Conservation (phyloP, 2,888 invertebrate species). For the Pachliopta kotzebuea region DNA sequence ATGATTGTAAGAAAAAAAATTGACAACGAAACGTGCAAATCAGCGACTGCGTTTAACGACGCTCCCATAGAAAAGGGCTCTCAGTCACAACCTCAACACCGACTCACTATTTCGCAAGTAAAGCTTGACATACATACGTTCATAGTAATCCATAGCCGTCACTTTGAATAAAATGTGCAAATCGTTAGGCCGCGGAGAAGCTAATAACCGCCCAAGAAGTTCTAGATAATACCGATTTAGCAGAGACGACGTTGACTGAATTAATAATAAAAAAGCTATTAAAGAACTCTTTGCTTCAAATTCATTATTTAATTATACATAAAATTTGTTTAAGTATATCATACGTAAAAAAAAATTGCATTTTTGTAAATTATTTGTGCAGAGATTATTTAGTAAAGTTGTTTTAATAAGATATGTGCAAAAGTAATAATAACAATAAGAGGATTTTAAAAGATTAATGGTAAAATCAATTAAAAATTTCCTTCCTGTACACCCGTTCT, state of each 20-base stretch:
- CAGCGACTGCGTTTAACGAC: slow-evolving; percentile 25
- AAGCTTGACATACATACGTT: slow-evolving; percentile 71
- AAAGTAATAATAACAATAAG: no score
- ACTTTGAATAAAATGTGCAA: slow-evolving; percentile 34
- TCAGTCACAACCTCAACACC: slow-evolving; percentile 57
- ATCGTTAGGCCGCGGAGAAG: slow-evolving; percentile 32
- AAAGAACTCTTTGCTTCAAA: neutral
- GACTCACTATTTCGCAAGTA: slow-evolving; percentile 56
- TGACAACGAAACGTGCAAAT: neutral
- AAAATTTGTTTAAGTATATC: no score
- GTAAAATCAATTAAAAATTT: slow-evolving; percentile 6
- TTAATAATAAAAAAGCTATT: neutral
- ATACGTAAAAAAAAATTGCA: neutral
- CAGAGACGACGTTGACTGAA: neutral
- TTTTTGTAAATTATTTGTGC: no score
- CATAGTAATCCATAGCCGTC: slow-evolving; percentile 50
- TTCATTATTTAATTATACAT: neutral
- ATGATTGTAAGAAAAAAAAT: neutral
- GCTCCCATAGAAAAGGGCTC: slow-evolving; percentile 67
- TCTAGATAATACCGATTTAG: neutral
- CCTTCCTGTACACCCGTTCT: slow-evolving; percentile 52
- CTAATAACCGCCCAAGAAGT: slow-evolving; percentile 1
- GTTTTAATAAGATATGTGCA: no score
- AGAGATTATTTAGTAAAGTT: no score
- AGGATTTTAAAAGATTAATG: no score